Conservation (phyloP, 2,888 invertebrate genomes). For the Sinopyrophorus schimmeli region DNA sequence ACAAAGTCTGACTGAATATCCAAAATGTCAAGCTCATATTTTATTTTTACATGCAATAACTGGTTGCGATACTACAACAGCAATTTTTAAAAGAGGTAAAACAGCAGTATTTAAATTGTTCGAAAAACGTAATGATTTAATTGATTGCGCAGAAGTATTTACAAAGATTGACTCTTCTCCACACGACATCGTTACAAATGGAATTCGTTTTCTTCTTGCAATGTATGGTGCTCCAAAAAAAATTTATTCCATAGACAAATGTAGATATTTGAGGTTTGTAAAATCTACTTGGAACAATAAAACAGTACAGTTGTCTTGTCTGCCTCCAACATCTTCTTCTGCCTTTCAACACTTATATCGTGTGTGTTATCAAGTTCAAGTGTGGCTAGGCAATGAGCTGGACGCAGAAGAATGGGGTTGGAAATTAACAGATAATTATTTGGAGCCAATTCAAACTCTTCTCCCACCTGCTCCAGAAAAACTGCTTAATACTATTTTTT, state of each 20-base stretch:
- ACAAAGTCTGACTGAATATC: slow-evolving; percentile 22
- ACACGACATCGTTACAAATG: slow-evolving; percentile 35
- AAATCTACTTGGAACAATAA: slow-evolving; percentile 35
- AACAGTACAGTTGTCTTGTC: slow-evolving; percentile 34
- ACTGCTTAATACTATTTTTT: slow-evolving; percentile 40
- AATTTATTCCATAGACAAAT: slow-evolving; percentile 36
- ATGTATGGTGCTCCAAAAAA: slow-evolving; percentile 39
- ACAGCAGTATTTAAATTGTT: slow-evolving; percentile 34
- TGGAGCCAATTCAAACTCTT: slow-evolving; percentile 30
- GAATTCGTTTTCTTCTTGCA: slow-evolving; percentile 41
- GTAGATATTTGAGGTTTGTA: slow-evolving; percentile 38
- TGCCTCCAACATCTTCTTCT: slow-evolving; percentile 37
- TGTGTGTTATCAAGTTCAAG: slow-evolving; percentile 41
- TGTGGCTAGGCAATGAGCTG: slow-evolving; percentile 36
- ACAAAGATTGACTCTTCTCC: slow-evolving; percentile 35
- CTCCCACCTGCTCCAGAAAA: slow-evolving; percentile 33
- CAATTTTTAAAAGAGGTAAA: slow-evolving; percentile 33
- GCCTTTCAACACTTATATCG: slow-evolving; percentile 40
- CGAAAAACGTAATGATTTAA: slow-evolving; percentile 20
- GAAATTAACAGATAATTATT: slow-evolving; percentile 35
- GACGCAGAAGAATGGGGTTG: slow-evolving; percentile 40
- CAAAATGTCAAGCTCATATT: slow-evolving; percentile 32
- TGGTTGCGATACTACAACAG: slow-evolving; percentile 34
- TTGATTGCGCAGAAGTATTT: slow-evolving; percentile 28
- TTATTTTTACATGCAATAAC: slow-evolving; percentile 32